A percentile compares a stretch with the other conserved stretches of the same genome.
phyloP scores from a whole-genome alignment of 2,888 invertebrate genomes.

The Acleris literana region DNA sequence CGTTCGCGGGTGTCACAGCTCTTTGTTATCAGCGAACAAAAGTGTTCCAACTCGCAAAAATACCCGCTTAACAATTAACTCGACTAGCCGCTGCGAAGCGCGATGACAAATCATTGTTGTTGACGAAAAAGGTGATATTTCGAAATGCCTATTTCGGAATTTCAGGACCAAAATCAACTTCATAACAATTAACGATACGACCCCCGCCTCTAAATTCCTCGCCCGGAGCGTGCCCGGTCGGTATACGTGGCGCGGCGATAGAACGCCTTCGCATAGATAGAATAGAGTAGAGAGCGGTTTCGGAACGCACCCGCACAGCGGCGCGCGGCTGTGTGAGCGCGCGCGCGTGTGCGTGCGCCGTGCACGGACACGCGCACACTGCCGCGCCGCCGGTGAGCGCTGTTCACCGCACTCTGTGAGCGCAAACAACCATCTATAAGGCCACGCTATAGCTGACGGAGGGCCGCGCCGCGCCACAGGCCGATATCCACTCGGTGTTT shows the following conservation, averaged over 20 bases:
- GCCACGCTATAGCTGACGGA: slow-evolving; percentile 83
- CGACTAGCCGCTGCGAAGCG: slow-evolving; percentile 38
- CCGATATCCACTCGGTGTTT: slow-evolving; percentile 58
- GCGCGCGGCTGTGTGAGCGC: slow-evolving; percentile 54
- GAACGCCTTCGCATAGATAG: slow-evolving; percentile 84
- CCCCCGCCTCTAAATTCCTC: slow-evolving; percentile 84
- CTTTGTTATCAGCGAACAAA: slow-evolving; percentile 40
- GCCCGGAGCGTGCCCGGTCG: slow-evolving; percentile 83
- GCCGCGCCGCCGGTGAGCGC: slow-evolving; percentile 77
- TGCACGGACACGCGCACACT: slow-evolving; percentile 69
- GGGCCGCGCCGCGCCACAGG: slow-evolving; percentile 72
- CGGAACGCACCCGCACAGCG: slow-evolving; percentile 79
- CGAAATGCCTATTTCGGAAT: slow-evolving; percentile 83
- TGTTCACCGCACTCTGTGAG: slow-evolving; percentile 85
- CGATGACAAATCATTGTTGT: slow-evolving; percentile 48
- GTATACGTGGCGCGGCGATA: slow-evolving; percentile 77
- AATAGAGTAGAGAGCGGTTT: slow-evolving; percentile 84
- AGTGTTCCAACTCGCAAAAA: slow-evolving; percentile 38
- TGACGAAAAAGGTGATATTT: slow-evolving; percentile 78
- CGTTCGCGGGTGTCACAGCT: slow-evolving; percentile 44
- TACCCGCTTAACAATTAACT: slow-evolving; percentile 45
- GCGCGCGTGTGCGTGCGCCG: slow-evolving; percentile 53
- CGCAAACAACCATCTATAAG: slow-evolving; percentile 85
- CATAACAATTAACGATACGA: slow-evolving; percentile 84
- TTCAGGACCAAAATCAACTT: slow-evolving; percentile 84